Percentiles rank a stretch among this genome's conserved stretches.
Conservation (phyloP, 2,797 vertebrate genomes). For the Halcyon chelicuti region DNA sequence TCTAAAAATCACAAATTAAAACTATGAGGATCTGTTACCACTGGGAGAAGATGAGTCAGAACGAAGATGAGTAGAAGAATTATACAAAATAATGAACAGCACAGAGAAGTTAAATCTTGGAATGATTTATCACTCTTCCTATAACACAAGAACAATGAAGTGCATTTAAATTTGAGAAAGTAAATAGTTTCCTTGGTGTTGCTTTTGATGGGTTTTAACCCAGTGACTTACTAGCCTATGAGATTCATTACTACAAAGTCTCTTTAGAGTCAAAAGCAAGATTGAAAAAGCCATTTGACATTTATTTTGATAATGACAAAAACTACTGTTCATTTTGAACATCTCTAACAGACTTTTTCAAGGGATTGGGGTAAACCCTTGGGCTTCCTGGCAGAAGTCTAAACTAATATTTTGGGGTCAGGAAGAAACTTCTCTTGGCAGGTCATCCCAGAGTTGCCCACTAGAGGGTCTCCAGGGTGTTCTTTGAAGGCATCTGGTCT, state of each 20-base stretch:
- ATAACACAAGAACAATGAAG: not conserved
- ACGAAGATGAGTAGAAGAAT: not conserved
- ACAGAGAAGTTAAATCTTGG: not conserved
- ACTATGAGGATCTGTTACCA: not conserved
- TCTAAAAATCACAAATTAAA: not conserved
- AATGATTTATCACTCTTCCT: slow-evolving; percentile 19
- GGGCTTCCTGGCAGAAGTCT: slow-evolving; percentile 16
- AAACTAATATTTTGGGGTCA: slow-evolving; percentile 52
- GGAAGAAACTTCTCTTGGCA: slow-evolving; percentile 34
- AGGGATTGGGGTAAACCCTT: slow-evolving; percentile 11
- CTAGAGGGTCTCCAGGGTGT: slow-evolving; percentile 69
- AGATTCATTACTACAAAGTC: not conserved
- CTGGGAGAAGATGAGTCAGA: not conserved
- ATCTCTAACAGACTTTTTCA: not conserved
- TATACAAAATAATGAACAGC: slow-evolving; percentile 3
- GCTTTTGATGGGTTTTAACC: not conserved
- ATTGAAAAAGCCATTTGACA: slow-evolving; percentile 31
- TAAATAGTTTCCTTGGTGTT: slow-evolving; percentile 23
- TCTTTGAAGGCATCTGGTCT: slow-evolving; percentile 40
- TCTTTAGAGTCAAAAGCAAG: slow-evolving; percentile 14
- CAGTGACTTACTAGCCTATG: slow-evolving; percentile 13
- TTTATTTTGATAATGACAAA: slow-evolving; percentile 48
- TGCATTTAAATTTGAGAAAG: slow-evolving; percentile 22
- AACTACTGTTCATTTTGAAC: slow-evolving; percentile 4
- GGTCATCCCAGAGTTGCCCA: slow-evolving; percentile 67